These are phyloP conservation scores for Zaprionus tsacasi DNA, from an alignment of 1,140 invertebrate genomes.

Conservation along the genomic window DNA sequence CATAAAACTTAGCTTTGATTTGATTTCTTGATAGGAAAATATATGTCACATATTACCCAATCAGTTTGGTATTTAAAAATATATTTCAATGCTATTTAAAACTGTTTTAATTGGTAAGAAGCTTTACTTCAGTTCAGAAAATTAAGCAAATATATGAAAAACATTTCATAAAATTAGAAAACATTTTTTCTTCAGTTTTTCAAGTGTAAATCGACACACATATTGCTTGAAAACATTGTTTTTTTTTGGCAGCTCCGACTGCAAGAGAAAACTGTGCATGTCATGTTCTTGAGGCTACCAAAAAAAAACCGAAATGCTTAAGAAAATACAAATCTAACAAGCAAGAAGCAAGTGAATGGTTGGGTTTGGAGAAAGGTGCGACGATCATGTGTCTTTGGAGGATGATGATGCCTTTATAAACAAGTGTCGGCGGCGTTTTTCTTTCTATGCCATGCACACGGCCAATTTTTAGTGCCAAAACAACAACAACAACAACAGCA, in stretches of 20 bases:
- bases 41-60: not conserved
- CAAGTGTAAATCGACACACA: not conserved
- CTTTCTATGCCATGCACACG: slow-evolving; percentile 58
- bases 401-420: slow-evolving; percentile 57
- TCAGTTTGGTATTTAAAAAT: not conserved
- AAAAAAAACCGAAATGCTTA: not conserved
- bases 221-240: not conserved
- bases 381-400: slow-evolving; percentile 13
- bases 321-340: slow-evolving; percentile 7
- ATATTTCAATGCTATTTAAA: not conserved
- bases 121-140: not conserved
- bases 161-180: too few species aligned
- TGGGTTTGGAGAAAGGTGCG: not conserved
- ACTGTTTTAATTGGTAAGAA: not conserved
- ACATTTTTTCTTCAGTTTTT: not conserved
- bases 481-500: slow-evolving; percentile 38
- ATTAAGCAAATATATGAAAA: not conserved
- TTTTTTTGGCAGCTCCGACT: slow-evolving; percentile 27
- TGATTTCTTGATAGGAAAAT: not conserved
- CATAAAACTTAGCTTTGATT: not conserved
- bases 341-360: not conserved
- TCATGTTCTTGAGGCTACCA: slow-evolving; percentile 55
- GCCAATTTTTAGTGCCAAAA: slow-evolving; percentile 68
- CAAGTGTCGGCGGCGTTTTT: slow-evolving; percentile 51
- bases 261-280: slow-evolving; percentile 46